A percentile compares a stretch with the other conserved stretches of the same genome.
These are phyloP conservation scores for Ridgeia piscesae DNA, from an alignment of 1,140 invertebrate genomes.

Conservation along the genomic window DNA sequence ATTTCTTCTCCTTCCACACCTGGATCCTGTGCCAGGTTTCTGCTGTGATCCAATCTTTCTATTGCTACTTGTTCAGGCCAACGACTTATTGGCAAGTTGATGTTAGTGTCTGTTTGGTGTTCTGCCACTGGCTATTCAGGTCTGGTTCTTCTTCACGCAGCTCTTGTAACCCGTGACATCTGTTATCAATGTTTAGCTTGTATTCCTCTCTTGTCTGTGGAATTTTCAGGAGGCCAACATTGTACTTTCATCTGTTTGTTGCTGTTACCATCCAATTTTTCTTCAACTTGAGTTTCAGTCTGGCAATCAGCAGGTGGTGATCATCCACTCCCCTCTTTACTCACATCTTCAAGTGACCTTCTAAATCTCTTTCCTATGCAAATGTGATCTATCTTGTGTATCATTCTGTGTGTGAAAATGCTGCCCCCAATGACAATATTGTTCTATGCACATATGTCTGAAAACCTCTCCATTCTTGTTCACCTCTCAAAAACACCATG, in stretches of 20 bases:
- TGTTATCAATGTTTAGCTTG: neutral
- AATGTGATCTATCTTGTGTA: conserved; percentile 13
- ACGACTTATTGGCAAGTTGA: conserved; percentile 9
- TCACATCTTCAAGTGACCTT: too few relatives aligned
- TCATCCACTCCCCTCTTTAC: too few relatives aligned
- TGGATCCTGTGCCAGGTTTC: conserved; percentile 6
- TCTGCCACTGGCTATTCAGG: conserved; percentile 8
- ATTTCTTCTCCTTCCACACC: conserved; percentile 12
- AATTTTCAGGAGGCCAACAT: conserved; percentile 8
- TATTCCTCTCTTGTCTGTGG: conserved; percentile 8
- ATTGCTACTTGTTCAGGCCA: neutral
- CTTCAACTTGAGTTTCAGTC: neutral
- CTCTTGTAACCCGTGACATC: too few relatives aligned
- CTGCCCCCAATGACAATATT: conserved; percentile 1
- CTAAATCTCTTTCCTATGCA: neutral
- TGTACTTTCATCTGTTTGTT: neutral
- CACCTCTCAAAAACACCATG: neutral
- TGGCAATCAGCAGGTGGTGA: too few relatives aligned
- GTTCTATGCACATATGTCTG: neutral
- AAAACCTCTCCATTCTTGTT: neutral
- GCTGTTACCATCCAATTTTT: conserved; percentile 1
- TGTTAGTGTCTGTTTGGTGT: neutral
- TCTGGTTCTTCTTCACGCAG: neutral
- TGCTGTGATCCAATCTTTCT: conserved; percentile 13
- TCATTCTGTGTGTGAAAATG: neutral